Evolutionary conservation across 2,888 invertebrate genomes (phyloP).

Genomic region (Drosophila limbata): DNA sequence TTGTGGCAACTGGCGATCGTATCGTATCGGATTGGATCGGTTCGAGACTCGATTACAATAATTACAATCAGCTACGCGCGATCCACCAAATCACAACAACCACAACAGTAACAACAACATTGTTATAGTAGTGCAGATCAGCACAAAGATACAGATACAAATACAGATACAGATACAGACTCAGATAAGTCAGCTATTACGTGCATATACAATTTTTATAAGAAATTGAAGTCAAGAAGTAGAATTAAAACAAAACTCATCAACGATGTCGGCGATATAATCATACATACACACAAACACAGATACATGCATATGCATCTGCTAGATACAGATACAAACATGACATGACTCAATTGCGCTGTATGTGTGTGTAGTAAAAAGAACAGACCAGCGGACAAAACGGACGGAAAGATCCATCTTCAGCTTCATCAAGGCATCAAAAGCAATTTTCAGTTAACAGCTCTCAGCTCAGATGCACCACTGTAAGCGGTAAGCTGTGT

Average conservation of each 20-base stretch:
- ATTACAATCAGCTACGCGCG: conserved; percentile 84
- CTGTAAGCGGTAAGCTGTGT: conserved; percentile 50
- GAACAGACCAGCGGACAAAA: conserved; percentile 47
- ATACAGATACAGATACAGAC: conserved; percentile 41
- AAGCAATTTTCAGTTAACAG: conserved; percentile 72
- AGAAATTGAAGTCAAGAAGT: conserved; percentile 79
- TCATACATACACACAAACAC: conserved; percentile 9
- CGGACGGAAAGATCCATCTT: conserved; percentile 69
- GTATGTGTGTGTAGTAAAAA: conserved; percentile 20
- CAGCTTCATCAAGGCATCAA: conserved; percentile 65
- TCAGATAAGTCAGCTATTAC: conserved; percentile 61
- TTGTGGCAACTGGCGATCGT: conserved; percentile 56
- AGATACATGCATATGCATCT: conserved; percentile 20
- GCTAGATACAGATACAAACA: conserved; percentile 39
- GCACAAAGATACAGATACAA: conserved; percentile 19
- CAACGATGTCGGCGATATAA: conserved; percentile 58
- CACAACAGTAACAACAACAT: conserved; percentile 32
- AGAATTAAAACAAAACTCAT: conserved; percentile 81
- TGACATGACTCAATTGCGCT: conserved; percentile 60
- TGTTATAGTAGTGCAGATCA: conserved; percentile 29
- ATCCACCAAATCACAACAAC: conserved; percentile 73
- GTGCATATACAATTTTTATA: conserved; percentile 77
- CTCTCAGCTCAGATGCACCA: conserved; percentile 51
- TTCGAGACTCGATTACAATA: conserved; percentile 84
- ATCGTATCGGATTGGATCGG: conserved; percentile 81